phyloP scores from a whole-genome alignment of 1,140 invertebrate genomes.

The Monomorium pharaonis region DNA sequence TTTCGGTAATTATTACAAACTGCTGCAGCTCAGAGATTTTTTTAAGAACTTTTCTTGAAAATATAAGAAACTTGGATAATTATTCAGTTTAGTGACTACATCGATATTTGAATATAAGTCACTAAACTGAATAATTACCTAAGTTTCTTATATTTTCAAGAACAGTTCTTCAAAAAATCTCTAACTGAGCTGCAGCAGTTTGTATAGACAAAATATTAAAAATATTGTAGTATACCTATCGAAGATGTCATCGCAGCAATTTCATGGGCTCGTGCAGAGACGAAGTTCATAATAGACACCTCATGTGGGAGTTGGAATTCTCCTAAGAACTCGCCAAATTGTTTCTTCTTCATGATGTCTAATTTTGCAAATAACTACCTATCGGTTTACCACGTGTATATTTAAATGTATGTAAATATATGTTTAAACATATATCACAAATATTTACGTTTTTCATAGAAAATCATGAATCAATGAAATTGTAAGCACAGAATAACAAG shows the following conservation, averaged over 20 bases:
- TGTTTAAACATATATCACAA: no score
- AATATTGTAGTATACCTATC: slow-evolving; percentile 81
- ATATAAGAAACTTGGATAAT: no score
- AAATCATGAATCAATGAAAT: no score
- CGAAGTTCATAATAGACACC: slow-evolving; percentile 86
- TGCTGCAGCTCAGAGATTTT: background rate
- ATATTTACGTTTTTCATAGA: no score
- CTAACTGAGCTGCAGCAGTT: background rate
- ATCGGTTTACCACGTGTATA: no score
- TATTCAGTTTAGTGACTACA: no score
- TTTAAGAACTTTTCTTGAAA: background rate
- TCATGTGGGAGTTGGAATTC: slow-evolving; percentile 85
- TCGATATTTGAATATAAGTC: no score
- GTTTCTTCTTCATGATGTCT: slow-evolving; percentile 76
- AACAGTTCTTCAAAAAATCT: background rate
- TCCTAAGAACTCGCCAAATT: slow-evolving; percentile 86
- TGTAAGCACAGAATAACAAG: no score
- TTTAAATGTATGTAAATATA: no score
- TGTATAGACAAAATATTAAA: background rate
- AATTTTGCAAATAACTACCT: background rate
- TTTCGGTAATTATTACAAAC: no score
- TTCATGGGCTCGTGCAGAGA: slow-evolving; percentile 88
- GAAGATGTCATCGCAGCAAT: slow-evolving; percentile 88
- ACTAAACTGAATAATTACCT: no score
- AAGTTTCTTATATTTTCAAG: no score